Evolutionary conservation across 2,888 invertebrate species (phyloP), one percentile per base, ranked within the genome.

Genomic region (Lithophane ornitopus): DNA sequence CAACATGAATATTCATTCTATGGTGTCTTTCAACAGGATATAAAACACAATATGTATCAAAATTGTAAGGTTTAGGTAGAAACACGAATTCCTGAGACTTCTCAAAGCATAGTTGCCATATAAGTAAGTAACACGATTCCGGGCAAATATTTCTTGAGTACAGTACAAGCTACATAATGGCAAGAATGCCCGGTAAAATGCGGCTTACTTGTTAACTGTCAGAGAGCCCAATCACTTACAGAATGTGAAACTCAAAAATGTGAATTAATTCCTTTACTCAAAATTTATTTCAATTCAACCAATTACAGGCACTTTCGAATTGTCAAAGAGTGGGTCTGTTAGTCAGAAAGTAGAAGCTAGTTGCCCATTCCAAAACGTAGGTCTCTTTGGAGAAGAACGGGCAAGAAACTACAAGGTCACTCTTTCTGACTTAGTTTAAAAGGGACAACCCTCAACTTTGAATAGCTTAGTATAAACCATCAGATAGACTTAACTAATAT

Each of bases 41-140:
- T 59, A 19, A 52, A 41, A 39, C 26, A 34, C 11, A 19, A 9
- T 12, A 7, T 11, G 4, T 3, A 14, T 8, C 28, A 44, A 28
- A 41, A 28, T 22, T 52, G 19, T 52, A 12, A 54, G n/a, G 28
- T 34, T 11, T 6, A 54, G 28, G 2, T 9, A 41, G 28, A 1
- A 16, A 46, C n/a, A 39, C 11, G 19, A 65, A 80, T 80, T 79
- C 49, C 11, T 72, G 44, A 34, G 34, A 41, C 19, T 65, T n/a
- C 22, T n/a, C 7, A 22, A 28, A 46, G 14, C 34, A 19, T 59
- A 16, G 19, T 39, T n/a, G 22, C 62, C 46, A 22, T 58, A 59
- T 70, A 44, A 49, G 67, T 54, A 59, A 70, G 39, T 58, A 44
- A 68, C 58, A 70, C 46, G 66, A 70, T n/a, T 34, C 12, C 8